phyloP scores from a whole-genome alignment of 2,888 invertebrate genomes.

The Ornithoptera alexandrae region DNA sequence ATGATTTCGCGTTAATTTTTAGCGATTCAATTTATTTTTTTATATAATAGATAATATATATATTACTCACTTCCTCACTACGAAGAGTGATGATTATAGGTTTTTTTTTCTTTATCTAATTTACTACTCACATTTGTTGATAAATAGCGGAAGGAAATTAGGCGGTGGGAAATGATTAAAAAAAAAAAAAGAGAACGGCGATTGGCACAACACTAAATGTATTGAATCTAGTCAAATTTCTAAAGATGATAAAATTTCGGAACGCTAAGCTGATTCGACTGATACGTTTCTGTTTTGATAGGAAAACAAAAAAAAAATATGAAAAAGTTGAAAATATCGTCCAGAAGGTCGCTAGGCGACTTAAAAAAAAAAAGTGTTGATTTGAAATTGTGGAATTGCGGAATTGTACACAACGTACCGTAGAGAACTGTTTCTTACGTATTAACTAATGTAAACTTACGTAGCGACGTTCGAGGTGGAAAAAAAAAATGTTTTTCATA shows the following conservation, averaged over 20 bases:
- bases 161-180: constrained; percentile 40
- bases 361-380: constrained; percentile 54
- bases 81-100: constrained; percentile 59
- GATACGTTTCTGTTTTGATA: constrained; percentile 53
- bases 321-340: constrained; percentile 59
- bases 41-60: constrained; percentile 57
- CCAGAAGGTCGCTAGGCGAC: constrained; percentile 75
- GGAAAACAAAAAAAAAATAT: constrained; percentile 33
- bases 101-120: constrained; percentile 42
- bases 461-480: constrained; percentile 61
- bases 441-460: constrained; percentile 56
- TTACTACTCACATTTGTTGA: constrained; percentile 42
- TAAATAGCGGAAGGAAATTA: constrained; percentile 46
- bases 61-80: constrained; percentile 66
- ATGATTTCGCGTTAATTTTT: constrained; percentile 57
- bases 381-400: constrained; percentile 76
- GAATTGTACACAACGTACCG: constrained; percentile 65
- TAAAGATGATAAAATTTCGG: constrained; percentile 46
- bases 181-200: constrained; percentile 38
- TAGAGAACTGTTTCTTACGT: constrained; percentile 55
- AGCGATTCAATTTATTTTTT: constrained; percentile 58
- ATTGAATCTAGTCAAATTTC: constrained; percentile 79
- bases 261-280: constrained; percentile 71
- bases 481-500: constrained; percentile 53
- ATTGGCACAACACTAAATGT: constrained; percentile 64